Evolutionary conservation across 2,797 vertebrate species (phyloP).

Genomic region (Melanotaenia nigrans): DNA sequence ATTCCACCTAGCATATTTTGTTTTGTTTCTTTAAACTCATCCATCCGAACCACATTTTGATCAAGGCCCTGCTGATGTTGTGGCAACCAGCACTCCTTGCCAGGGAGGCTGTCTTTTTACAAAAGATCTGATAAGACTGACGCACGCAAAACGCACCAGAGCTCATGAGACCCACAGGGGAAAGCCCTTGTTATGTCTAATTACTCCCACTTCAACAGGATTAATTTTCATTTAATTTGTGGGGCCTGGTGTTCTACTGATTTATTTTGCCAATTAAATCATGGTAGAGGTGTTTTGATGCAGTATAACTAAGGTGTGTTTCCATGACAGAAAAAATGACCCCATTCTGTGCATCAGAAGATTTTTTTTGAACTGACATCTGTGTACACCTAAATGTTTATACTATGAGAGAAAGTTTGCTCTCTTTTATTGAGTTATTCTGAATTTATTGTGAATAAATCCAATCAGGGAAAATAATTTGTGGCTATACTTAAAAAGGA

Average conservation of each 20-base stretch:
- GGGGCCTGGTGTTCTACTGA: constrained; percentile 61
- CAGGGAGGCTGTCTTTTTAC: constrained; percentile 43
- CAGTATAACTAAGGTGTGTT: constrained; percentile 52
- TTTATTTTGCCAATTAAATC: constrained; percentile 81
- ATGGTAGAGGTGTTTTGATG: constrained; percentile 46
- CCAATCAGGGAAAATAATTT: background rate
- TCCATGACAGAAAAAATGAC: constrained; percentile 59
- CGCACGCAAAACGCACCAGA: constrained; percentile 66
- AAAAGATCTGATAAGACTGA: constrained; percentile 76
- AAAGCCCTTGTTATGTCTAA: constrained; percentile 84
- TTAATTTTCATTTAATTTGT: constrained; percentile 80
- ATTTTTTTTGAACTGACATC: constrained; percentile 14
- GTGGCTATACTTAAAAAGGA: background rate
- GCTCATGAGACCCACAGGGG: constrained; percentile 70
- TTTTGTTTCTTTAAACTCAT: background rate
- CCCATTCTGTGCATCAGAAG: constrained; percentile 14
- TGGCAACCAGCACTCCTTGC: constrained; percentile 54
- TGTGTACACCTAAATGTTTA: background rate
- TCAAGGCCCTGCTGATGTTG: constrained; percentile 27
- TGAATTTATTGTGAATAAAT: background rate
- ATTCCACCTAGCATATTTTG: background rate
- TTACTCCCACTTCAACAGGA: constrained; percentile 76
- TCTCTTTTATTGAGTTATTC: background rate
- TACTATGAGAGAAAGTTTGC: no score
- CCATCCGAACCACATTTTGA: background rate